Evolutionary conservation across 2,888 invertebrate species (phyloP), one percentile per base, ranked within the genome.

Genomic region (Standfussiana lucernea): DNA sequence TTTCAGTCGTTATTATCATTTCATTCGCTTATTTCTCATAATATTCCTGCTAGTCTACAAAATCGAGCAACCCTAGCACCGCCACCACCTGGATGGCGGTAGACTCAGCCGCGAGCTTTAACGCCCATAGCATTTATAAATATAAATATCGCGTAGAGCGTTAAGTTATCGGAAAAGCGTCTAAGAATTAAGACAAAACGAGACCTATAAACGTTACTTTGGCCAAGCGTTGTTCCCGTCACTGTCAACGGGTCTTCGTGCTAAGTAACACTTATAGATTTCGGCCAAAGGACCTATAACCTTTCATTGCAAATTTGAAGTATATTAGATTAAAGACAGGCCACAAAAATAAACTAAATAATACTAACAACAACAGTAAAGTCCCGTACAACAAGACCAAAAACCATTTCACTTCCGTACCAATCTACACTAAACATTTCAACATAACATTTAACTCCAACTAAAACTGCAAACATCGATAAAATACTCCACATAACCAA

Each of bases 401-500:
- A 15, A 50, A 18, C 42, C 18, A 37, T 4, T 18, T 32, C 72
- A 75, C 42, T 56, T 35, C 64, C 62, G 61, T 64, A 32, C 13
- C 18, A 68, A 28, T 7, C 32, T 32, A 45, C 47, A 32, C 15
- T 37, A 66, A 79, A 68, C 64, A 78, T 35, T 35, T 62, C 13
- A 65, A 53, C 68, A 64, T 5, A 50, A 47, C 42, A 45, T 50
- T 40, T 21, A n/a, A 64, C 15, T 64, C n/a, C 15, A n/a, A 82
- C 32, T 62, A 40, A 69, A 83, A 83, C 32, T 53, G 37, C 68
- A 50, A 79, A 75, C 56, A 81, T 72, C 50, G 80, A 83, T 84
- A 89, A 75, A 87, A 84, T 87, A 82, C 84, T 80, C 78, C 79
- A 81, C 85, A 87, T 84, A 84, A 81, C 85, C 76, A 78, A 67